These are phyloP conservation scores for Sterna hirundo DNA, from an alignment of 2,113 vertebrate genomes.

Conservation along the genomic window DNA sequence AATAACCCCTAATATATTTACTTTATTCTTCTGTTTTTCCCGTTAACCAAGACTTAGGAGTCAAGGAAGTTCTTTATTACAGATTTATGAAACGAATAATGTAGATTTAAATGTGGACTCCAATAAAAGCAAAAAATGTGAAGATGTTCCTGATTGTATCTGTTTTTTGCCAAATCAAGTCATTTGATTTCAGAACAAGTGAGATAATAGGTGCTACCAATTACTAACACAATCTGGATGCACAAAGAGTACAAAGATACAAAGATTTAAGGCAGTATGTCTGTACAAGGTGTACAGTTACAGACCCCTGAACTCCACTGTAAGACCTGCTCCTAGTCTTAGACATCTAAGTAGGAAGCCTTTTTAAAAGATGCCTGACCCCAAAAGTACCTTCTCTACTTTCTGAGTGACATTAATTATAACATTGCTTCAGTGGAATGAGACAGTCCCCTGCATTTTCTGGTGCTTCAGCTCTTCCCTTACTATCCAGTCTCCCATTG, in stretches of 20 bases:
- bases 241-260: no score
- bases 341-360: not conserved
- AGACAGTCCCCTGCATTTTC: not conserved
- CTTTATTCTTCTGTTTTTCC: not conserved
- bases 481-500: not conserved
- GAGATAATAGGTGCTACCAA: not conserved
- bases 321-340: not conserved
- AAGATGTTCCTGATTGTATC: not conserved
- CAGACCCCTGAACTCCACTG: not conserved
- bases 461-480: not conserved
- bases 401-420: not conserved
- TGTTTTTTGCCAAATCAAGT: not conserved
- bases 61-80: not conserved
- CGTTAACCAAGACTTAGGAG: not conserved
- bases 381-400: not conserved
- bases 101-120: not conserved
- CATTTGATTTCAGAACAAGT: not conserved
- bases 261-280: not conserved
- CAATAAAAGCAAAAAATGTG: not conserved
- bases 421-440: not conserved
- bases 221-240: no score
- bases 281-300: not conserved
- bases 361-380: not conserved
- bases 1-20: not conserved
- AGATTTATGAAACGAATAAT: not conserved